Evolutionary conservation across 2,888 invertebrate genomes (phyloP), one percentile per base, ranked within the genome.

Genomic region (Phengaris alcon): DNA sequence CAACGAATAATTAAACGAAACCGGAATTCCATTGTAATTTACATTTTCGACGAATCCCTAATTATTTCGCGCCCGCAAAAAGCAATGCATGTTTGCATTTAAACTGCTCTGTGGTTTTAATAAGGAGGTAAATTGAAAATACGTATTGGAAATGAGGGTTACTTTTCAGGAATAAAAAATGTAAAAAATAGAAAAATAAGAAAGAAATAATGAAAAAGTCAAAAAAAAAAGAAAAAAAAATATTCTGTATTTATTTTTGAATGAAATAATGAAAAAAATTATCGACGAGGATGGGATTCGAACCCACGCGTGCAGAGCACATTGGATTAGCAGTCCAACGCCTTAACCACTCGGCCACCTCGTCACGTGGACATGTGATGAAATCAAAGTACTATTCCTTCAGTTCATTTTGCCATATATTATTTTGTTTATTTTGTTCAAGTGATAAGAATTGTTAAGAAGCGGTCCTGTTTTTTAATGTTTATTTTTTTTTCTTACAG

Each of bases 331-430:
- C 96, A 96, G 96, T 96, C 96, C 95, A 96, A 95, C 96, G 95
- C 96, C 96, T 96, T 96, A 96, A 96, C 96, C 96, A 95, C 96
- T 96, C 96, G 96, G 96, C 95, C 96, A 96, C 96, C 96, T 96
- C 96, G 96, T 96, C 96, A 48, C 48, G 48, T 46, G 46, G 69
- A 48, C 15, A 48, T 0, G 2, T 0, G 1, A 9, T 10, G n/a
- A 46, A 69, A 69, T 48, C n/a, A 9, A 44, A 46, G 7, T 48
- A 55, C 6, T 55, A 44, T 73, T 73, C 10, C 55, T 55, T n/a
- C 46, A n/a, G 13, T 55, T 9, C n/a, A 54, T 46, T 13, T 57
- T 73, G 10, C 46, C 15, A 59, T 59, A 59, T 59, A 35, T 35
- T 35, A 35, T 35, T 35, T 35, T 35, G 35, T 35, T 35, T 35